phyloP scores from a whole-genome alignment of 2,113 vertebrate species.

The Chaetorhynchus papuensis region DNA sequence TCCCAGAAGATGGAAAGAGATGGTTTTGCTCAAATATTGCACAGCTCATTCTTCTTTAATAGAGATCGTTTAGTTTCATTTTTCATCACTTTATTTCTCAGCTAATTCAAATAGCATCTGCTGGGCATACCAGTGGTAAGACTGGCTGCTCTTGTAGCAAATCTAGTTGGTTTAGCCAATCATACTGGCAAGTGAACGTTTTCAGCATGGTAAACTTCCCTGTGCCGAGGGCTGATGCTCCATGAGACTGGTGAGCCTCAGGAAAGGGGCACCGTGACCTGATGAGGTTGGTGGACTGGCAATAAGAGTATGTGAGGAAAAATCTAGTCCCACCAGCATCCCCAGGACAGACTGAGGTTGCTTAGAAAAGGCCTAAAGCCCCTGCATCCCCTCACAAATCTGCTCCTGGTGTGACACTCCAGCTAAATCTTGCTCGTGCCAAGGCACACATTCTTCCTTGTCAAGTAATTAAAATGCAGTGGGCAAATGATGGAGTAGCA shows the following conservation, averaged over 20 bases:
- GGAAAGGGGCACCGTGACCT: not conserved
- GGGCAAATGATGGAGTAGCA: not conserved
- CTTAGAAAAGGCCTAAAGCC: not conserved
- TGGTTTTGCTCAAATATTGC: not conserved
- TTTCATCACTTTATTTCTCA: not conserved
- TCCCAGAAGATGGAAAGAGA: not conserved
- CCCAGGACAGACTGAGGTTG: not conserved
- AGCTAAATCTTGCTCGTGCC: not conserved
- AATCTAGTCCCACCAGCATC: not conserved
- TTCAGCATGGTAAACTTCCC: not conserved
- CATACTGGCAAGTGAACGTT: not conserved
- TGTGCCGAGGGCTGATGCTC: not conserved
- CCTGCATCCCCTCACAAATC: not conserved
- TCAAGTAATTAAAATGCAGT: not conserved
- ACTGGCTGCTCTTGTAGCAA: not conserved
- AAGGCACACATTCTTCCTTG: not conserved
- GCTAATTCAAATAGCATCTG: not conserved
- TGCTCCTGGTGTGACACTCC: not conserved
- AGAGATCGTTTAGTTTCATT: not conserved
- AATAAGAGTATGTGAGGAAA: not conserved
- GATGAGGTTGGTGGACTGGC: not conserved
- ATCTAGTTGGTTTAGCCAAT: not conserved
- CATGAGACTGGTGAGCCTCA: accelerated
- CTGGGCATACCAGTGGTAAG: not conserved
- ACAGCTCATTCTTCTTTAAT: not conserved